Evolutionary conservation across 2,888 invertebrate genomes (phyloP).

Genomic region (Lepidocyrtoides sp.): DNA sequence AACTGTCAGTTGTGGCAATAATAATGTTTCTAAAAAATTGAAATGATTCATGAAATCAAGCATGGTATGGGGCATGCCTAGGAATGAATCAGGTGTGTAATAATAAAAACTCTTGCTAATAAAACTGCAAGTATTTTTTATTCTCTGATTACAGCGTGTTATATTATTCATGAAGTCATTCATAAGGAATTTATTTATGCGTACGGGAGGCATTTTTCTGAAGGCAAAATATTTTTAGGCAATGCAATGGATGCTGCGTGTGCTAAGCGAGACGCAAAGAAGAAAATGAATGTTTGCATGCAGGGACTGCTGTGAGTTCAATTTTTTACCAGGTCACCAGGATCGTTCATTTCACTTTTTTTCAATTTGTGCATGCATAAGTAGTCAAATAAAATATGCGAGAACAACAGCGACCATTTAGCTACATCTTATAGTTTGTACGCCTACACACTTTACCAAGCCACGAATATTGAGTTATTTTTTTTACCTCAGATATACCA

Average conservation of each 20-base stretch:
- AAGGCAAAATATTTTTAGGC: background rate
- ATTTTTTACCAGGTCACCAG: slow-evolving; percentile 71
- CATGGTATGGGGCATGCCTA: background rate
- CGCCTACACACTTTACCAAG: slow-evolving; percentile 39
- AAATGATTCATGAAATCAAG: slow-evolving; percentile 26
- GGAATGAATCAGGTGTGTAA: slow-evolving; percentile 26
- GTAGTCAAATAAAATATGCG: background rate
- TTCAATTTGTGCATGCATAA: slow-evolving; percentile 42
- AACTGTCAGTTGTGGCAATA: background rate
- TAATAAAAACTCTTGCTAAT: background rate
- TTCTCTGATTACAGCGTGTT: background rate
- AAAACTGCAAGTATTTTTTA: slow-evolving; percentile 13
- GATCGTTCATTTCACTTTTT: slow-evolving; percentile 74
- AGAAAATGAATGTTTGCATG: background rate
- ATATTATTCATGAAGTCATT: slow-evolving; percentile 19
- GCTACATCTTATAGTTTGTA: slow-evolving; percentile 20
- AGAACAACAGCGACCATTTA: background rate
- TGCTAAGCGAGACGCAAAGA: no score
- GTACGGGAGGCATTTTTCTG: slow-evolving; percentile 35
- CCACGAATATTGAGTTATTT: background rate
- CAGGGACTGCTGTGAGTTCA: background rate
- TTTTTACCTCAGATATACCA: no score
- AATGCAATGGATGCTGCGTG: slow-evolving; percentile 29
- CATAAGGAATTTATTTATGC: slow-evolving; percentile 9
- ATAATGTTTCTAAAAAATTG: background rate